Base-by-base conservation (phyloP, 1,140 invertebrate species). In the Atta texana region DNA sequence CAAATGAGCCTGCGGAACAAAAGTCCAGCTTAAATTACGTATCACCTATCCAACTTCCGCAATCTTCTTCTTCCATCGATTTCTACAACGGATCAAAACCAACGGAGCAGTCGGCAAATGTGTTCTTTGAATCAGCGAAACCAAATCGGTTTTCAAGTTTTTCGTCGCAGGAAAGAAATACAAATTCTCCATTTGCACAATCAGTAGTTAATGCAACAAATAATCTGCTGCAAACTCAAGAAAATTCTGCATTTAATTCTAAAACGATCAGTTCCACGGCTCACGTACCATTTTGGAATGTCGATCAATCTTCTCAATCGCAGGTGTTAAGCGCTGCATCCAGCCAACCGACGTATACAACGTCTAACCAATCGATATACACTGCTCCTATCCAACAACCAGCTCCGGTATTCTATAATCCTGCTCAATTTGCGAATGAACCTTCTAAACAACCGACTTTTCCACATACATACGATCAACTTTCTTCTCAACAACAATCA, bases 381-480 rank as follows among this genome's bases (percentile, higher is more conserved):
- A 66, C 49, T n/a, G 44, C 86, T 24, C 3, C 78, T 3, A 21
- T 1, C 6, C 87, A 77, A 21, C 24, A 39, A n/a, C 8, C 69
- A 34, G 39, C 69, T 0, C 89, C 88, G 18, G 39, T 80, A 55
- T 93, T 94, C 34, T 94, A 92, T 53, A 92, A 94, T 87, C 92
- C 93, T 31, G 72, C 86, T 2, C 85, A 93, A 68, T 93, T 93
- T 53, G 34, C 78, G 53, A 77, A n/a, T 69, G 78, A 82, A n/a
- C 21, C 76, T n/a, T 24, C 59, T 3, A 74, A 72, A 6, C 66
- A 80, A 16, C 0, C 16, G 0, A 28, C 31, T 24, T 14, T 39
- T 31, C 21, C 64, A 24, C 64, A 82, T 49, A 61, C 80, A n/a
- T 64, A 74, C 28, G 39, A 75, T 5, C 80, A 84, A 49, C 55